Conservation (phyloP, 2,113 vertebrate species). For the Glareola pratincola region DNA sequence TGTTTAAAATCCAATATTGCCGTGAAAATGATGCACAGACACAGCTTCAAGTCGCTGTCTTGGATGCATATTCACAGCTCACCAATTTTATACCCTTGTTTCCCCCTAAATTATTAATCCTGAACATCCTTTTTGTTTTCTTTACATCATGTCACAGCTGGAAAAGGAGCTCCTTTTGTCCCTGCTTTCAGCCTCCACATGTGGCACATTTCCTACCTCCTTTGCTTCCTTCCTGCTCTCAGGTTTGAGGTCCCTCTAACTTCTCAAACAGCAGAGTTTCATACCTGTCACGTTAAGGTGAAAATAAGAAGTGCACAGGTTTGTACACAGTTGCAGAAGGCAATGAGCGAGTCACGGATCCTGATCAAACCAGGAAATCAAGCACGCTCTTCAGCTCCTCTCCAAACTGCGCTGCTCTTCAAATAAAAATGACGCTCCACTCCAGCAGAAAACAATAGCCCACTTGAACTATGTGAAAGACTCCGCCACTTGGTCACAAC, state of each 20-base stretch:
- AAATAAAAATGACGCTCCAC: neutral
- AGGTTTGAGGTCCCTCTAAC: neutral
- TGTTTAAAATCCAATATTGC: slow-evolving; percentile 41
- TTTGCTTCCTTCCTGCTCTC: neutral
- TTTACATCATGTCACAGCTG: slow-evolving; percentile 4
- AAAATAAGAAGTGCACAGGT: neutral
- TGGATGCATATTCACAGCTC: slow-evolving; percentile 11
- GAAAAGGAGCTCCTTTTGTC: neutral
- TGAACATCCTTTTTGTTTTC: slow-evolving; percentile 49
- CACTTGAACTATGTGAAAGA: neutral
- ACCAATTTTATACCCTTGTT: slow-evolving; percentile 31
- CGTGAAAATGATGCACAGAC: neutral
- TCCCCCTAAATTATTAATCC: slow-evolving; percentile 68
- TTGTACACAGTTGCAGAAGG: neutral
- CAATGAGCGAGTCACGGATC: accelerated
- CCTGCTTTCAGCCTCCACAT: neutral
- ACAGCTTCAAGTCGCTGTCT: neutral
- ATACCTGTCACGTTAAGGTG: neutral
- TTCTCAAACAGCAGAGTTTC: neutral
- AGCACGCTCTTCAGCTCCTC: neutral
- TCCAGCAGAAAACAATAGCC: neutral
- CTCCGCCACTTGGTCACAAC: neutral
- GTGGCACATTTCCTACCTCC: neutral
- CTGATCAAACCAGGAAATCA: neutral
- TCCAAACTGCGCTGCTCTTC: neutral